Evolutionary conservation across 2,888 invertebrate species (phyloP).

Genomic region (Heliconius hortense): DNA sequence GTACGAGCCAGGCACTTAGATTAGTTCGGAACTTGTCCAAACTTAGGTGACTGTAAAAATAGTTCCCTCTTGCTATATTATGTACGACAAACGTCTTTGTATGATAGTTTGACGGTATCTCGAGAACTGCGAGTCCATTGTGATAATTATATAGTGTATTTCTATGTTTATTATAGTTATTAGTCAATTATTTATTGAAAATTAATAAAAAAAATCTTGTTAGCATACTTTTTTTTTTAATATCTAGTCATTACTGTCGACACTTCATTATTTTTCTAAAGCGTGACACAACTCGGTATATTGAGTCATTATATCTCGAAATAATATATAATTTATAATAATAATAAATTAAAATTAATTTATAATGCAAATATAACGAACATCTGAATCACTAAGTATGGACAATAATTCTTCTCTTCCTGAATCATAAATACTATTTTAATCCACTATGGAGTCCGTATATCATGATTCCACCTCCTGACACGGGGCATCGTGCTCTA

Average conservation of each 20-base stretch:
- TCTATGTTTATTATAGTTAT: not conserved
- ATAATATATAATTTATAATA: constrained; percentile 1
- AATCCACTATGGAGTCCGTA: constrained; percentile 34
- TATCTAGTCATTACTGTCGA: constrained; percentile 13
- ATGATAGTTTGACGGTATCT: not conserved
- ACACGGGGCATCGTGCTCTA: constrained; percentile 40
- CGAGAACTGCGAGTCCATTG: not conserved
- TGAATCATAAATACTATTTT: constrained; percentile 33
- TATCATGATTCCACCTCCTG: constrained; percentile 42
- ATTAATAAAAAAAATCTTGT: not conserved
- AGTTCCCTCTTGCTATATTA: constrained; percentile 18
- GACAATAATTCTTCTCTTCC: constrained; percentile 28
- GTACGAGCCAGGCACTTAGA: constrained; percentile 71
- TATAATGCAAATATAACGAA: constrained; percentile 18
- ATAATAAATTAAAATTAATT: constrained; percentile 15
- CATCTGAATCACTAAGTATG: constrained; percentile 19
- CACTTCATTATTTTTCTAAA: constrained; percentile 15
- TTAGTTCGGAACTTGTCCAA: constrained; percentile 68
- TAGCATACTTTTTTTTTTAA: not conserved
- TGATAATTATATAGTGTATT: not conserved
- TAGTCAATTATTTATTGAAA: not conserved
- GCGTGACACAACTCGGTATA: constrained; percentile 11
- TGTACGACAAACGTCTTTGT: constrained; percentile 24
- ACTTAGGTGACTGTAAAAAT: constrained; percentile 39
- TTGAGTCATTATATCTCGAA: constrained; percentile 5